A percentile compares a stretch with the other conserved stretches of the same genome.
These are phyloP conservation scores for Petrocephalus zakoni DNA, from an alignment of 2,113 vertebrate species.

Conservation along the genomic window DNA sequence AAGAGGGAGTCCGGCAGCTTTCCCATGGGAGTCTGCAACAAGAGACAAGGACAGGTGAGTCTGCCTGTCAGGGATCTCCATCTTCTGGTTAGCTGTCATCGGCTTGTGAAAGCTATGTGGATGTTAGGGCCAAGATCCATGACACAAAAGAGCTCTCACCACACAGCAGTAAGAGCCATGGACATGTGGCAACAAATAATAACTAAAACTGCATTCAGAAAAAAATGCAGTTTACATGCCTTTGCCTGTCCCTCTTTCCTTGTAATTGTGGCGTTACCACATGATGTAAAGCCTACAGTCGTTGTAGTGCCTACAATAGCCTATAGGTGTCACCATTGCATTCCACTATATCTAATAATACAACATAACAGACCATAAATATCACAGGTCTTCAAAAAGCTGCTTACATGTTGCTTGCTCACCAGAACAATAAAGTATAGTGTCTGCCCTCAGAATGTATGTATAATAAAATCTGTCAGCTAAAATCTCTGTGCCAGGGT, in stretches of 20 bases:
- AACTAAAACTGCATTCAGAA: conserved; percentile 32
- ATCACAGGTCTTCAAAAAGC: neutral
- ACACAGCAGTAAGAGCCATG: conserved; percentile 23
- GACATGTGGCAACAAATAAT: conserved; percentile 40
- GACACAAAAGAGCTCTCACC: conserved; percentile 45
- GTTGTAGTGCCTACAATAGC: neutral
- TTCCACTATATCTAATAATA: neutral
- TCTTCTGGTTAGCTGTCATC: conserved; percentile 44
- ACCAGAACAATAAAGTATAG: neutral
- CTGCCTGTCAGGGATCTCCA: conserved; percentile 16
- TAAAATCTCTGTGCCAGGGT: neutral
- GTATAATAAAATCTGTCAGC: neutral
- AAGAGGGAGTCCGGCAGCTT: conserved; percentile 20
- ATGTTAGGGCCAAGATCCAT: conserved; percentile 32
- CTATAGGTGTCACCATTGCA: neutral
- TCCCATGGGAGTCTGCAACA: conserved; percentile 38
- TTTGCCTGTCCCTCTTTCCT: neutral
- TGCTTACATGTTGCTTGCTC: neutral
- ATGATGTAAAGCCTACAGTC: neutral
- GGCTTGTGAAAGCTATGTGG: conserved; percentile 32
- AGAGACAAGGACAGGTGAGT: neutral
- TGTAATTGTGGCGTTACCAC: neutral
- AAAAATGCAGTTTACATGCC: neutral
- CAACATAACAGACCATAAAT: neutral
- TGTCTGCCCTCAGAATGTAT: neutral